phyloP scores from a whole-genome alignment of 2,888 invertebrate species.

The Boloria selene region DNA sequence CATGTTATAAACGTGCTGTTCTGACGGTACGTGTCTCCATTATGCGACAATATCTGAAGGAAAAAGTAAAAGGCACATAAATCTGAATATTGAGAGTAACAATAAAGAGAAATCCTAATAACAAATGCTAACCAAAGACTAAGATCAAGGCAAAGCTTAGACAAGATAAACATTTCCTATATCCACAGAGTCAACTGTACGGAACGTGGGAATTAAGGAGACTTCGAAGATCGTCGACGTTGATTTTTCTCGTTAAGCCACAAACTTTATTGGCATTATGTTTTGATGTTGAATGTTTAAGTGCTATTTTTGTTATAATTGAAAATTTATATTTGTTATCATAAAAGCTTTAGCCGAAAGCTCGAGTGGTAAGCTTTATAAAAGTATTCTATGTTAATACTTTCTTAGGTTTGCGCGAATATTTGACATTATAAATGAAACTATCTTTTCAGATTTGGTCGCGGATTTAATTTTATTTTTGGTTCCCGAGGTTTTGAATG shows the following conservation, averaged over 20 bases:
- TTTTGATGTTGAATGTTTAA: not conserved
- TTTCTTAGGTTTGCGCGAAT: no score
- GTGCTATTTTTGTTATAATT: not conserved
- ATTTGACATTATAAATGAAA: no score
- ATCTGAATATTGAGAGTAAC: not conserved
- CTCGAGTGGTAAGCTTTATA: no score
- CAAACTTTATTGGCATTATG: constrained; percentile 4
- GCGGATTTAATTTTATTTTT: no score
- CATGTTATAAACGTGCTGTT: no score
- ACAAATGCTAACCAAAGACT: constrained; percentile 3
- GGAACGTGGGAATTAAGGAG: constrained; percentile 25
- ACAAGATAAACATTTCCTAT: constrained; percentile 32
- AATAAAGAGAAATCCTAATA: constrained; percentile 12
- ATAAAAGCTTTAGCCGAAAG: no score
- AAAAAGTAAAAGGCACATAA: no score
- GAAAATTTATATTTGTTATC: not conserved
- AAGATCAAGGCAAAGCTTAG: constrained; percentile 8
- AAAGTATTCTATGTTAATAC: no score
- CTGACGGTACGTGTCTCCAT: no score
- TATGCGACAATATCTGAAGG: no score
- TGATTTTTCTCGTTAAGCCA: constrained; percentile 16
- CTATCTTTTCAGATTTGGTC: no score
- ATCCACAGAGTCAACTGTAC: constrained; percentile 19
- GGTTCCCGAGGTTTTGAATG: no score
- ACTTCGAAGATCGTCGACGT: constrained; percentile 13